Conservation (phyloP, 2,113 vertebrate genomes). For the Zosterops hypoxanthus region DNA sequence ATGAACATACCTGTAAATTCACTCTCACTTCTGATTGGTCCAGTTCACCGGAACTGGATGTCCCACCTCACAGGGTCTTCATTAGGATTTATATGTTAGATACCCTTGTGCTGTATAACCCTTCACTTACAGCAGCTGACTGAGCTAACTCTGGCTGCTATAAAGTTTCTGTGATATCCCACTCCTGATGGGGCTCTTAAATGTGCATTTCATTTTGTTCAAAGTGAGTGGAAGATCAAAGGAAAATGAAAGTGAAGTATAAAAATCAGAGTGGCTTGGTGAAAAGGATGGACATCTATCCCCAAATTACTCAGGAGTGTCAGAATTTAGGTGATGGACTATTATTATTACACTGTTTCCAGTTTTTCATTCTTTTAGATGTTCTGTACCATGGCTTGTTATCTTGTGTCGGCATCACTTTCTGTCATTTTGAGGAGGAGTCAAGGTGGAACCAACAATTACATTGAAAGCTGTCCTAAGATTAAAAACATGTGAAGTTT, state of each 20-base stretch:
- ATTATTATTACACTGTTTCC: not conserved
- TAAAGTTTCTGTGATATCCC: not conserved
- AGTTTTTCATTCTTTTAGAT: not conserved
- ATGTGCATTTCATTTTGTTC: not conserved
- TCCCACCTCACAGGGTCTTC: not conserved
- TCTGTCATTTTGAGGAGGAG: not conserved
- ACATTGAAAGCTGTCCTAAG: not conserved
- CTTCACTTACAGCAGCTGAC: fast-evolving
- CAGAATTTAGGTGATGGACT: not conserved
- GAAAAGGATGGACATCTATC: not conserved
- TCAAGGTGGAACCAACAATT: not conserved
- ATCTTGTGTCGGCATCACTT: not conserved
- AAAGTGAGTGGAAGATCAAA: not conserved
- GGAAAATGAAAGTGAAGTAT: not conserved
- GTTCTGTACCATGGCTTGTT: not conserved
- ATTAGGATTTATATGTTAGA: not conserved
- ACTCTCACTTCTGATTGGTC: not conserved
- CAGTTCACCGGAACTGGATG: not conserved
- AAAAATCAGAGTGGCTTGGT: not conserved
- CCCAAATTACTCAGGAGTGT: not conserved
- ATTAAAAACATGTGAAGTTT: not conserved
- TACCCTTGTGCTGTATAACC: not conserved
- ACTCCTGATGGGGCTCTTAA: not conserved
- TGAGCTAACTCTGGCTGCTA: not conserved
- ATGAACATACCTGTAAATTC: not conserved